Evolutionary conservation across 2,797 vertebrate species (phyloP).

Genomic region (Lacerta bilineata): DNA sequence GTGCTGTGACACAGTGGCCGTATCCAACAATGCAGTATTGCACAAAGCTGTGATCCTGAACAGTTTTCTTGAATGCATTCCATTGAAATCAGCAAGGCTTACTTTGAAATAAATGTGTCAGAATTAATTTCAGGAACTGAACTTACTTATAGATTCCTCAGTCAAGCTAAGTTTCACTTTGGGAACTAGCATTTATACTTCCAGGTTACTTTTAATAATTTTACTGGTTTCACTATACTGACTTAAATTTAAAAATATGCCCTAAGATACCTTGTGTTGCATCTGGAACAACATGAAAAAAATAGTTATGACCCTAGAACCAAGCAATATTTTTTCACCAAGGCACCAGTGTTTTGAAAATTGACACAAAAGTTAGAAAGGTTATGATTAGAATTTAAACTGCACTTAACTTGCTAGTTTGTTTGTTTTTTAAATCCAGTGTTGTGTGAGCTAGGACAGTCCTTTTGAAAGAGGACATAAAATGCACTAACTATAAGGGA

Average conservation of each 20-base stretch:
- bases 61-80: background rate
- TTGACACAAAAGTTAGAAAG: background rate
- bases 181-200: background rate
- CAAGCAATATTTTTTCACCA: background rate
- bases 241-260: background rate
- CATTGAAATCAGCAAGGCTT: background rate
- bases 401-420: background rate
- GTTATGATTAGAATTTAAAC: constrained; percentile 3
- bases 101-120: background rate
- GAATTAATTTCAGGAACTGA: background rate
- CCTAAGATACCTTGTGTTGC: background rate
- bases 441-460: constrained; percentile 45
- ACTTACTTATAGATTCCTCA: background rate
- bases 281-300: background rate
- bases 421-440: background rate
- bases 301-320: background rate
- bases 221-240: background rate
- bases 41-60: background rate
- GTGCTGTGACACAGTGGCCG: background rate
- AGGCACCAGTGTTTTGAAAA: background rate
- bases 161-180: background rate
- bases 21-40: background rate
- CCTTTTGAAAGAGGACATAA: constrained; percentile 46
- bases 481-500: constrained; percentile 6
- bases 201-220: constrained; percentile 2